These are phyloP conservation scores for Leucoptera coffeella DNA, from an alignment of 2,888 invertebrate genomes.

Conservation along the genomic window DNA sequence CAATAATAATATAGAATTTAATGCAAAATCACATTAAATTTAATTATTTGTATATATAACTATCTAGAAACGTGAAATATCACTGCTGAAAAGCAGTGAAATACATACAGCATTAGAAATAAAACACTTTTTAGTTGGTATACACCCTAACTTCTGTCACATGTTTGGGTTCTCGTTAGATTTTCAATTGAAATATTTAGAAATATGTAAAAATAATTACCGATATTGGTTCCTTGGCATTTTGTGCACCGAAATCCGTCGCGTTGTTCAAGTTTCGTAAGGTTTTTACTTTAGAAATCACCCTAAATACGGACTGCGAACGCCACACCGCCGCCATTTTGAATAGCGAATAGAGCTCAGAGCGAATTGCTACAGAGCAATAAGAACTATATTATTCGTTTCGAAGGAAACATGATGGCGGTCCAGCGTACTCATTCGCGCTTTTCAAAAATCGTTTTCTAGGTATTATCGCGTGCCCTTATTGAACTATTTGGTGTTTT, in stretches of 20 bases:
- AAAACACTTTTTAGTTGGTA: constrained; percentile 27
- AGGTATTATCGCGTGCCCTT: constrained; percentile 50
- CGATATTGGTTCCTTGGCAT: constrained; percentile 32
- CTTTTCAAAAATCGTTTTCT: constrained; percentile 55
- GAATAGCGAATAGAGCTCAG: constrained; percentile 55
- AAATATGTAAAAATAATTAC: constrained; percentile 45
- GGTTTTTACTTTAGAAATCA: constrained; percentile 42
- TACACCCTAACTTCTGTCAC: constrained; percentile 49
- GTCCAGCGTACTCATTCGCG: constrained; percentile 52
- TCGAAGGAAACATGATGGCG: constrained; percentile 57
- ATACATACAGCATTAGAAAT: constrained; percentile 5
- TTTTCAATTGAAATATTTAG: constrained; percentile 28
- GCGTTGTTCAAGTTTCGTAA: constrained; percentile 41
- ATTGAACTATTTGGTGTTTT: constrained; percentile 54
- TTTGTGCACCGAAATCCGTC: constrained; percentile 34
- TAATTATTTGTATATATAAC: too few species aligned
- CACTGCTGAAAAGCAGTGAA: constrained; percentile 8
- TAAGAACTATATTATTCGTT: constrained; percentile 56
- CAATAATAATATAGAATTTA: too few species aligned
- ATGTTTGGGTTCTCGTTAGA: constrained; percentile 43
- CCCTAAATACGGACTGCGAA: constrained; percentile 45
- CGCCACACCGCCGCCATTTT: constrained; percentile 54
- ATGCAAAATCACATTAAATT: too few species aligned
- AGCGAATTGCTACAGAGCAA: constrained; percentile 38
- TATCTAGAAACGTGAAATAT: too few species aligned